Percentiles rank a stretch among this genome's conserved stretches.
Evolutionary conservation across 2,797 vertebrate genomes (phyloP).

Genomic region (Dipus sagitta): DNA sequence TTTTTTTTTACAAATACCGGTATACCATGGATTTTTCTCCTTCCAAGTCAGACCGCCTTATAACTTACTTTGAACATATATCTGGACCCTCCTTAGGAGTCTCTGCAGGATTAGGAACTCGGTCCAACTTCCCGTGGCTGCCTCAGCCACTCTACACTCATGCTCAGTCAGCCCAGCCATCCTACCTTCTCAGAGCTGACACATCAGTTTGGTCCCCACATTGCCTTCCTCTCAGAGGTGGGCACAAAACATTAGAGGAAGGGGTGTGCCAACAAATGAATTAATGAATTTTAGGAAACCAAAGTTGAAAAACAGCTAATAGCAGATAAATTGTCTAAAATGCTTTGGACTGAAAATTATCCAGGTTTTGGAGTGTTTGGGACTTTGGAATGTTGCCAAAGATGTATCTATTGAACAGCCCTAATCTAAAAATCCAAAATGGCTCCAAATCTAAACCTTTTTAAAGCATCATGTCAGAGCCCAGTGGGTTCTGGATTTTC

Average conservation of each 20-base stretch:
- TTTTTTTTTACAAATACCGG: neutral
- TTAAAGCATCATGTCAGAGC: neutral
- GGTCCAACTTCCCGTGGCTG: no score
- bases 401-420: neutral
- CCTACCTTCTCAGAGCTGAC: neutral
- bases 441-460: neutral
- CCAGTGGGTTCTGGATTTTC: neutral
- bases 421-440: neutral
- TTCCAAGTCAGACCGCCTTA: neutral
- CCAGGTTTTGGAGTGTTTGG: neutral
- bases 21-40: slow-evolving; percentile 26
- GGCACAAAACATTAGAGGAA: neutral
- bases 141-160: neutral
- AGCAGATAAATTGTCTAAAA: neutral
- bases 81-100: neutral
- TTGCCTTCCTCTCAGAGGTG: neutral
- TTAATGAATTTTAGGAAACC: neutral
- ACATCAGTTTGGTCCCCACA: neutral
- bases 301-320: neutral
- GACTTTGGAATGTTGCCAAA: neutral
- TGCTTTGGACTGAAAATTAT: neutral
- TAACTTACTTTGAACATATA: neutral
- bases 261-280: neutral
- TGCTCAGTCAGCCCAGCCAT: neutral
- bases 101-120: neutral